A percentile compares a stretch with the other conserved stretches of the same genome.
These are phyloP conservation scores for Palythoa caribaeorum DNA, from an alignment of 92 coral and sea anemone genomes.

Conservation along the genomic window DNA sequence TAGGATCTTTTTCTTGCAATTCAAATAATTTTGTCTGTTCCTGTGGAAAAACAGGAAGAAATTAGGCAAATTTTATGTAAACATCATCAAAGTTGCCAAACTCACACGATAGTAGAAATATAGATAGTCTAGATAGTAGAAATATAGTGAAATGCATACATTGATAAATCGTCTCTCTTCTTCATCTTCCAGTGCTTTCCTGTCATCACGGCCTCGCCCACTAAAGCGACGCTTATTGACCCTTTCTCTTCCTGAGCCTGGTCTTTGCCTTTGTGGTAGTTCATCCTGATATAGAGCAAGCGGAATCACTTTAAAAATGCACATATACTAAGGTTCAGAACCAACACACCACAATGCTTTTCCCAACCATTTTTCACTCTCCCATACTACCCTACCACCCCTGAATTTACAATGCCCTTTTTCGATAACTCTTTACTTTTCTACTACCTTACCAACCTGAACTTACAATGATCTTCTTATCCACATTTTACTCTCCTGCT, in stretches of 20 bases:
- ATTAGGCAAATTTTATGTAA: background rate
- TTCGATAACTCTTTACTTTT: too few species aligned
- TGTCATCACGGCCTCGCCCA: slow-evolving; percentile 77
- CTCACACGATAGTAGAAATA: background rate
- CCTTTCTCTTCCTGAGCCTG: slow-evolving; percentile 68
- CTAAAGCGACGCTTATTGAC: slow-evolving; percentile 69
- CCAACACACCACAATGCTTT: too few species aligned
- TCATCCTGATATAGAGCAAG: slow-evolving; percentile 52
- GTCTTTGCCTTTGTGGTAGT: slow-evolving; percentile 50
- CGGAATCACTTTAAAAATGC: background rate
- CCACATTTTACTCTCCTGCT: too few species aligned
- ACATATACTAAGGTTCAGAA: background rate
- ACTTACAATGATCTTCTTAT: too few species aligned
- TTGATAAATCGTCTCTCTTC: slow-evolving; percentile 74
- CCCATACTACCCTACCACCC: too few species aligned
- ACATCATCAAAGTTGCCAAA: too few species aligned
- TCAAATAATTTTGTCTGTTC: slow-evolving; percentile 87
- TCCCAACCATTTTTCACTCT: too few species aligned
- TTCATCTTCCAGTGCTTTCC: slow-evolving; percentile 63
- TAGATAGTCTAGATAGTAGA: background rate
- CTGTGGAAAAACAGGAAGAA: slow-evolving; percentile 25
- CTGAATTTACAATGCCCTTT: too few species aligned
- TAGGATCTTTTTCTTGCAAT: slow-evolving; percentile 81
- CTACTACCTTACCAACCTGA: too few species aligned
- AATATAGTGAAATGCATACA: slow-evolving; percentile 34